These are phyloP conservation scores for Cosmia trapezina DNA, from an alignment of 2,888 invertebrate species.

Conservation along the genomic window DNA sequence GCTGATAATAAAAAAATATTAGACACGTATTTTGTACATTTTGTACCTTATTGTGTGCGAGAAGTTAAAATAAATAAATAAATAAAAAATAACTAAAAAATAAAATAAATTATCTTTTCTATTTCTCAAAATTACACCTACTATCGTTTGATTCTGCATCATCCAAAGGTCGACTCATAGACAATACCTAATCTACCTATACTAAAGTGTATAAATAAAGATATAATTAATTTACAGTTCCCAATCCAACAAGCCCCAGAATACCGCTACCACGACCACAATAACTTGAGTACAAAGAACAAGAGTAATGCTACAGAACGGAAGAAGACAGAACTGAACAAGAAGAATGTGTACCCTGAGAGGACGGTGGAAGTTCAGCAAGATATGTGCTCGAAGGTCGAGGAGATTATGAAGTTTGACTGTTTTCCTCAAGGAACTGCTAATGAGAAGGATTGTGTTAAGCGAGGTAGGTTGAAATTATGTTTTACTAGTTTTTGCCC, in stretches of 20 bases:
- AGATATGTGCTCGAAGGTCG: constrained; percentile 85
- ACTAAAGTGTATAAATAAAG: too few relatives aligned
- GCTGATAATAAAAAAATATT: too few relatives aligned
- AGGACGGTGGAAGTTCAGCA: constrained; percentile 74
- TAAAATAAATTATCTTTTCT: background rate
- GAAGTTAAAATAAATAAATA: background rate
- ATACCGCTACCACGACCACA: constrained; percentile 88
- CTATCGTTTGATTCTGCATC: background rate
- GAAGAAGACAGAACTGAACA: constrained; percentile 75
- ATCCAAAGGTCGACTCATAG: background rate
- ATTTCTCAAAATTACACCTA: background rate
- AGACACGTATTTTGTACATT: too few relatives aligned
- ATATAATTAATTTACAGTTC: constrained; percentile 18
- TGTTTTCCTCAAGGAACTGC: constrained; percentile 92
- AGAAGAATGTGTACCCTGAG: constrained; percentile 77
- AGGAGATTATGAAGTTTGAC: constrained; percentile 91
- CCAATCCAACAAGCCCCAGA: constrained; percentile 76
- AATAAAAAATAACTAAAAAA: too few relatives aligned
- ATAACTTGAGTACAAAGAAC: constrained; percentile 88
- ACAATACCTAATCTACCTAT: background rate
- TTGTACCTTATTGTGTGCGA: background rate
- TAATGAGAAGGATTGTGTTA: constrained; percentile 89
- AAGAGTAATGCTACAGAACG: constrained; percentile 79
- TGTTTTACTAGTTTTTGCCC: background rate
- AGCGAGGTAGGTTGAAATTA: constrained; percentile 83